These are phyloP conservation scores for Ochropacha duplaris DNA, from an alignment of 2,888 invertebrate species.

Conservation along the genomic window DNA sequence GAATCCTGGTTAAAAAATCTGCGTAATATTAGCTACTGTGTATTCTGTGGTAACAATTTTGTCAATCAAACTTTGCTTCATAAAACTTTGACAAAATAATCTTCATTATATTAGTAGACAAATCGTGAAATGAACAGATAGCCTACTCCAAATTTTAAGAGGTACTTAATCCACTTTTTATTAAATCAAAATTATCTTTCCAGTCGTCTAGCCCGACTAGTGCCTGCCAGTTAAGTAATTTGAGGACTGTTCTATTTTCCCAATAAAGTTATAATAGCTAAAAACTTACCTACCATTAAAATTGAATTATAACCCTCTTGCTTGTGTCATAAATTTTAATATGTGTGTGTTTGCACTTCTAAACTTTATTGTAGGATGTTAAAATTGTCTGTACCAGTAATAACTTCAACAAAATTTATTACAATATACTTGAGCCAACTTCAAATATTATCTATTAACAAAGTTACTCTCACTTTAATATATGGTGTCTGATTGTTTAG, in stretches of 20 bases:
- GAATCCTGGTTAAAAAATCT: background rate
- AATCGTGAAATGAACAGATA: too few species aligned
- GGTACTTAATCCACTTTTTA: too few species aligned
- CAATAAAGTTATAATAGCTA: background rate
- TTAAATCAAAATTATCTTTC: too few species aligned
- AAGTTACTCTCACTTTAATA: background rate
- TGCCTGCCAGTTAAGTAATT: too few species aligned
- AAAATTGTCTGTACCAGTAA: background rate
- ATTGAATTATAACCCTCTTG: background rate
- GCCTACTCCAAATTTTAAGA: too few species aligned
- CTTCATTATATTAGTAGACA: too few species aligned
- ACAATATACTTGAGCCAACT: background rate
- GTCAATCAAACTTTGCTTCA: too few species aligned
- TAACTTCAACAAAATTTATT: constrained; percentile 2
- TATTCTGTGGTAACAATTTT: too few species aligned
- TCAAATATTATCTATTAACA: background rate
- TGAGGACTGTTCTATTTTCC: background rate
- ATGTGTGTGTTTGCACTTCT: background rate
- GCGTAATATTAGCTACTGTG: too few species aligned
- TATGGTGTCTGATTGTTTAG: background rate
- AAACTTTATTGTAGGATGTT: background rate
- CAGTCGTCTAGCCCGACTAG: too few species aligned
- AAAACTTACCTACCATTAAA: background rate
- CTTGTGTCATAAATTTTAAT: background rate
- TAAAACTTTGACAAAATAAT: too few species aligned